Base-by-base conservation (phyloP, 2,888 invertebrate species). In the Lamellibrachia columna region DNA sequence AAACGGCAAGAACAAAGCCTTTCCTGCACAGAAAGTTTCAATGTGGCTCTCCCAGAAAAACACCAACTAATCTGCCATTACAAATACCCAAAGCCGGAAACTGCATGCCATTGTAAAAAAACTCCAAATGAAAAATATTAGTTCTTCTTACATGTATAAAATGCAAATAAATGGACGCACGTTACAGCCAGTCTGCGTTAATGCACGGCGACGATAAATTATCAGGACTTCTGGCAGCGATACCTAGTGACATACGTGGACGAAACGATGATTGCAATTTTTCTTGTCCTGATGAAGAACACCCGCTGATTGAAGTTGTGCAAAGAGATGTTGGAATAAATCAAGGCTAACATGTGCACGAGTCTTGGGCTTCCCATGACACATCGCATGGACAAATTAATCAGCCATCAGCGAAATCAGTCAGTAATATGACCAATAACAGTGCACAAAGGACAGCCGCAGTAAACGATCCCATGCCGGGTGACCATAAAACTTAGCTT, bases 251-350 rank as follows among this genome's bases (percentile, higher is more conserved):
- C 75, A 75, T 75, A 75, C 75, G 75, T 75, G 75, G 75, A 75
- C 75, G 75, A 75, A 75, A 75, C 75, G 75, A 75, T 75, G n/a
- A 75, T 75, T 75, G 75, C 75, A 75, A 75, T 75, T 75, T 75
- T 75, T 75, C 75, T 75, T 75, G 4, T 15, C 75, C 22, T 3
- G 22, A 22, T 75, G 75, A 75, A 15, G 75, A 75, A 75, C 6
- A n/a, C 22, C 6, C 22, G 75, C 22, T 75, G 75, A 75, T 75
- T 75, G 75, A 75, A 75, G 75, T 75, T 75, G 75, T 75, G 75
- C 75, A 75, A 75, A 75, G 75, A 75, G 75, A 75, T 22, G 75
- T 22, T 15, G 75, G 75, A 22, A 75, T 75, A 75, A 75, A 75
- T 75, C 75, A 75, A 22, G 22, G 75, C 75, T 75, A 22, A 75